phyloP scores from a whole-genome alignment of 2,888 invertebrate species.

The Schrankia costaestrigalis region DNA sequence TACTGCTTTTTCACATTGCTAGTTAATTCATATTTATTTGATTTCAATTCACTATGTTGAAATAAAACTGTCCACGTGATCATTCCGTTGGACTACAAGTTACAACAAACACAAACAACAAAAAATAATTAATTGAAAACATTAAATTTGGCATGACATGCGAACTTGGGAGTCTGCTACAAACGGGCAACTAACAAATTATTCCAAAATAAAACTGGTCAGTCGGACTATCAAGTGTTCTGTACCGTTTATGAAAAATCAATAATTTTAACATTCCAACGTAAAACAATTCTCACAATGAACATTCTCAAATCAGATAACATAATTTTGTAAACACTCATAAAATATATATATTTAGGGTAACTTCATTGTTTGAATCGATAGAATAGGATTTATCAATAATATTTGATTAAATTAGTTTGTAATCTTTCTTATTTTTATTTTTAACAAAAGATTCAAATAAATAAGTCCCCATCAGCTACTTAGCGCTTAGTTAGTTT shows the following conservation, averaged over 20 bases:
- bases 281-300: not conserved
- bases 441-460: constrained; percentile 1
- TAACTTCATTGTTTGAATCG: no score
- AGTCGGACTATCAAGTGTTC: constrained; percentile 23
- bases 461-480: constrained; percentile 12
- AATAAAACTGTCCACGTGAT: constrained; percentile 47
- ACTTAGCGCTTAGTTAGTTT: constrained; percentile 34
- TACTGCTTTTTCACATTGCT: no score
- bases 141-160: constrained; percentile 68
- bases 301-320: constrained; percentile 1
- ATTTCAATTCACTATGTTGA: constrained; percentile 40
- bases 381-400: no score
- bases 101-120: constrained; percentile 53
- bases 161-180: constrained; percentile 36
- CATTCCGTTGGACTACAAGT: constrained; percentile 55
- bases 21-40: no score
- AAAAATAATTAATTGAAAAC: constrained; percentile 42
- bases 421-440: not conserved
- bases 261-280: constrained; percentile 1
- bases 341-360: no score
- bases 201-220: constrained; percentile 19
- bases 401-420: not conserved
- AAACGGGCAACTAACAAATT: constrained; percentile 23
- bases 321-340: not conserved
- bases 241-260: constrained; percentile 18